phyloP scores from a whole-genome alignment of 2,888 invertebrate species.

The Barypeithes pellucidus region DNA sequence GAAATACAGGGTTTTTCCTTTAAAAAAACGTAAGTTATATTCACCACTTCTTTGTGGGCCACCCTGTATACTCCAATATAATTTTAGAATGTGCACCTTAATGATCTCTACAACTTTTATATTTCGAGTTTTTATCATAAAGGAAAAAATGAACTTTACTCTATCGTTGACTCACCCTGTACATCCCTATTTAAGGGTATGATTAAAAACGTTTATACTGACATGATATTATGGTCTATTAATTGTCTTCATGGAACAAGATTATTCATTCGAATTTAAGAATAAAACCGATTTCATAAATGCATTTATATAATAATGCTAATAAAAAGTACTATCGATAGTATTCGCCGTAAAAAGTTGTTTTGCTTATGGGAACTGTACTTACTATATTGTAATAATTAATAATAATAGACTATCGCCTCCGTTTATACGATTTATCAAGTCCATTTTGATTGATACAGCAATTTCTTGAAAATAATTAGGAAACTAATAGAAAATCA shows the following conservation, averaged over 20 bases:
- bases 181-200: no score
- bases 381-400: neutral
- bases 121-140: no score
- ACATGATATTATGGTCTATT: no score
- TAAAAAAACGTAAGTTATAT: no score
- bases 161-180: no score
- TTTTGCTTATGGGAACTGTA: conserved; percentile 21
- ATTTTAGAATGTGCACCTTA: no score
- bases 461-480: conserved; percentile 40
- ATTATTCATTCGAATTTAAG: neutral
- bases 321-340: neutral
- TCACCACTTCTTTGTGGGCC: no score
- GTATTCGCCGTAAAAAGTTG: conserved; percentile 30
- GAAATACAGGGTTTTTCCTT: no score
- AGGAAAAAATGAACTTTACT: no score
- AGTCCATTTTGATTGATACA: conserved; percentile 40
- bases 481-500: conserved; percentile 41
- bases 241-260: neutral
- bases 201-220: no score
- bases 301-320: conserved; percentile 4
- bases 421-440: conserved; percentile 14
- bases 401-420: conserved; percentile 23
- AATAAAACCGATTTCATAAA: neutral
- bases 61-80: no score
- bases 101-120: no score